Percentiles rank a stretch among this genome's conserved stretches.
Evolutionary conservation across 2,888 invertebrate genomes (phyloP).

Genomic region (Muschampia staudingeri): DNA sequence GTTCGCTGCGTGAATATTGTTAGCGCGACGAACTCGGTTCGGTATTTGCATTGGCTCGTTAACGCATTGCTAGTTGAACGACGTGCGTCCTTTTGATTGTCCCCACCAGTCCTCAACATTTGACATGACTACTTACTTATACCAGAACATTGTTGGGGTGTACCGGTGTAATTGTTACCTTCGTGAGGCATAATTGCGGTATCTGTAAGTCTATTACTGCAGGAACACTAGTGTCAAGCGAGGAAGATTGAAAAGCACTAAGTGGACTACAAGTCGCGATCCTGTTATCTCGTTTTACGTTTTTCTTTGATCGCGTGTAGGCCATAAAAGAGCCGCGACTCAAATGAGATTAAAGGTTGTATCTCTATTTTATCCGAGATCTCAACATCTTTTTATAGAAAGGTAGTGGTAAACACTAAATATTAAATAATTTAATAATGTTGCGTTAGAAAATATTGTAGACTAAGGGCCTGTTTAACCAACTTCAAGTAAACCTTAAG

Average conservation of each 20-base stretch:
- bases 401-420: not conserved
- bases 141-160: constrained; percentile 62
- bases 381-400: constrained; percentile 18
- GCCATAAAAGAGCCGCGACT: constrained; percentile 27
- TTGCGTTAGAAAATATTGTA: not conserved
- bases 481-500: too few relatives aligned
- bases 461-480: too few relatives aligned
- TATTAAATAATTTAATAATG: not conserved
- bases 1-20: constrained; percentile 77
- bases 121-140: constrained; percentile 69
- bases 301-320: constrained; percentile 30
- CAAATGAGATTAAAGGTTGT: constrained; percentile 31
- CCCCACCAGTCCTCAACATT: constrained; percentile 65
- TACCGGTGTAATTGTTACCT: constrained; percentile 41
- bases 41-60: constrained; percentile 90
- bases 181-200: constrained; percentile 26
- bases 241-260: constrained; percentile 42
- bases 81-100: constrained; percentile 86
- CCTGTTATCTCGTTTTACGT: constrained; percentile 27
- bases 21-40: constrained; percentile 75
- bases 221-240: constrained; percentile 26
- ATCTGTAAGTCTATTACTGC: constrained; percentile 39
- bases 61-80: constrained; percentile 87
- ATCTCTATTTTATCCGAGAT: constrained; percentile 34
- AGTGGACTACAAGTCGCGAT: constrained; percentile 33